A percentile compares a stretch with the other conserved stretches of the same genome.
phyloP scores from a whole-genome alignment of 2,888 invertebrate species.

The Agonopterix arenella region DNA sequence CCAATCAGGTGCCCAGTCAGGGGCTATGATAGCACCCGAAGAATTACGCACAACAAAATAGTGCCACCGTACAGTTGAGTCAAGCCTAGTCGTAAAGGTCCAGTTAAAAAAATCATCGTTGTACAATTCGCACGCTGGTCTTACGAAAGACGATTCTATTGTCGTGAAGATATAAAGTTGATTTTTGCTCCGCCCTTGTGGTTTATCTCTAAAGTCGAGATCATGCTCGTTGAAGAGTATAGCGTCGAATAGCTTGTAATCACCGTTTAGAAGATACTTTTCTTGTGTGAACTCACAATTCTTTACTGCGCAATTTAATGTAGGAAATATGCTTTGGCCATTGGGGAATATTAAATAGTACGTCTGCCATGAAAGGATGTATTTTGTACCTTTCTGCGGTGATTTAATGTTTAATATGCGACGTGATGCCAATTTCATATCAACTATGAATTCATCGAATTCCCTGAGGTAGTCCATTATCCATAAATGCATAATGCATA shows the following conservation, averaged over 20 bases:
- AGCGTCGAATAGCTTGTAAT: slow-evolving; percentile 30
- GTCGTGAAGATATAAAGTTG: slow-evolving; percentile 42
- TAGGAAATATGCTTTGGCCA: slow-evolving; percentile 6
- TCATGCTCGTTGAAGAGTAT: slow-evolving; percentile 29
- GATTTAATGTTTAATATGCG: slow-evolving; percentile 6
- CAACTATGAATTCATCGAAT: slow-evolving; percentile 20
- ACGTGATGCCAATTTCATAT: slow-evolving; percentile 4
- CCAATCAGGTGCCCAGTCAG: slow-evolving; percentile 29
- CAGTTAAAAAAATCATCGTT: slow-evolving; percentile 47
- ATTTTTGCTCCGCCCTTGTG: slow-evolving; percentile 16
- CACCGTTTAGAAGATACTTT: slow-evolving; percentile 23
- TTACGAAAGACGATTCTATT: slow-evolving; percentile 29
- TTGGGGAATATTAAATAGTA: slow-evolving; percentile 9
- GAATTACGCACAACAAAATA: slow-evolving; percentile 37
- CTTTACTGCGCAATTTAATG: slow-evolving; percentile 22
- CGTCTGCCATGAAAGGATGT: slow-evolving; percentile 28
- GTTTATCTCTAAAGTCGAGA: slow-evolving; percentile 17
- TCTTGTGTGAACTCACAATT: slow-evolving; percentile 35
- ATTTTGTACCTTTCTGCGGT: slow-evolving; percentile 15
- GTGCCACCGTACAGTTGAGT: slow-evolving; percentile 45
- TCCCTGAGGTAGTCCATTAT: slow-evolving; percentile 14
- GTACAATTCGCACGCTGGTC: slow-evolving; percentile 38
- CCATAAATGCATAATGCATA: slow-evolving; percentile 20
- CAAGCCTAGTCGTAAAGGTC: slow-evolving; percentile 48
- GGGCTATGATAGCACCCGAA: slow-evolving; percentile 32